Conservation (phyloP, 2,888 invertebrate genomes). For the Phanerotoma sp. region DNA sequence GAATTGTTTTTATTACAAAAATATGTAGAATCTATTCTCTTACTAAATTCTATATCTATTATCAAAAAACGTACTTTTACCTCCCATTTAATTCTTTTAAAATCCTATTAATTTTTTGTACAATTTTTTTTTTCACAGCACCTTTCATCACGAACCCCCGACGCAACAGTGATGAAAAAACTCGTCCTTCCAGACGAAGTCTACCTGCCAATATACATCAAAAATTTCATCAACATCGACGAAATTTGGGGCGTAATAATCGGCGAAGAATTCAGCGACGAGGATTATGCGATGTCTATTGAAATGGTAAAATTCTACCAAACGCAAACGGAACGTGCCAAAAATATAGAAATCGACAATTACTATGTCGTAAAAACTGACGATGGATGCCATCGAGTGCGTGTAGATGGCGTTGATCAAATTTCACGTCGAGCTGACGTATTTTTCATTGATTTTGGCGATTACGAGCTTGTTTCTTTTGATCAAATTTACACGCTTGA, state of each 20-base stretch:
- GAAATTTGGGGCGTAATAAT: slow-evolving; percentile 71
- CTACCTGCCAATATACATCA: slow-evolving; percentile 66
- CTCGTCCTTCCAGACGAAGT: slow-evolving; percentile 53
- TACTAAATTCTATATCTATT: too few species aligned
- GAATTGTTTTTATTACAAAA: too few species aligned
- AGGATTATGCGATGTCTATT: slow-evolving; percentile 50
- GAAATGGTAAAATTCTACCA: slow-evolving; percentile 56
- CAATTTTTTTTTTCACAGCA: too few species aligned
- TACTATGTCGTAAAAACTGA: slow-evolving; percentile 58
- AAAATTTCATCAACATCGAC: slow-evolving; percentile 63
- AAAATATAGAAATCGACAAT: slow-evolving; percentile 46
- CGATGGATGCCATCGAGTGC: slow-evolving; percentile 58
- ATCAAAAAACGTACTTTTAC: too few species aligned
- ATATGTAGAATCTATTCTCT: too few species aligned
- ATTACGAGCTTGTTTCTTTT: slow-evolving; percentile 63
- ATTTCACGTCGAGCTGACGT: slow-evolving; percentile 38
- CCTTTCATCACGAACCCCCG: slow-evolving; percentile 22
- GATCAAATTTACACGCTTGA: slow-evolving; percentile 64
- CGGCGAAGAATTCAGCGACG: slow-evolving; percentile 63
- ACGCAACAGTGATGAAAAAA: slow-evolving; percentile 33
- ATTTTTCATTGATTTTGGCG: slow-evolving; percentile 77
- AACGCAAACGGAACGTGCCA: slow-evolving; percentile 29
- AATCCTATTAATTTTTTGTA: too few species aligned
- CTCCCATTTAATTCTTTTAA: too few species aligned
- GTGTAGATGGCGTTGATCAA: slow-evolving; percentile 48